Evolutionary conservation across 2,888 invertebrate species (phyloP), one percentile per base, ranked within the genome.

Genomic region (Tenthredo distinguenda): DNA sequence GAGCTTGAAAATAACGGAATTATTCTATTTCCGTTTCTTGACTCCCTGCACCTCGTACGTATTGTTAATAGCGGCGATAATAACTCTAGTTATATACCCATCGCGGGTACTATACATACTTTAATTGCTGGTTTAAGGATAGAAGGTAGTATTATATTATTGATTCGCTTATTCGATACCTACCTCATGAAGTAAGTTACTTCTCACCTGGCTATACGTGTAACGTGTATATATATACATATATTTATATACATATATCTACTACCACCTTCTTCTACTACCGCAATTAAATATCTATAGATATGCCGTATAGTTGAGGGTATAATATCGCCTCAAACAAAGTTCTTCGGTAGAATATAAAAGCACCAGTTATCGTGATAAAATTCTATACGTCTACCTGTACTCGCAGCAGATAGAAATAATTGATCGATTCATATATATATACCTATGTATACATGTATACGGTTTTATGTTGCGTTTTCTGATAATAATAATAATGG

Each of bases 91-190:
- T 47, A 47, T 47, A 47, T 47, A 47, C 47, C 47, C 12, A 47
- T 47, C 12, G 1, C 12, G 12, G 47, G 15, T 47, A 47, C 47
- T 15, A 47, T 47, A 47, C 15, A 47, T 47, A 47, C 47, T 47
- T 47, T 47, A 47, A 47, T 47, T 47, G 47, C 15, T 47, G 47
- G 47, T 47, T 47, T 47, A 15, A 47, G 47, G 15, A 47, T 47
- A 47, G 47, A 47, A 12, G 47, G 47, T 47, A 47, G 47, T 47
- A 47, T 47, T 47, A 47, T 47, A 15, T 47, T 58, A 18, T 18
- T 21, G 50, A 77, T 50, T 43, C 77, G 37, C 15, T 65, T n/a
- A 68, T 68, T 68, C 68, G 68, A 31, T 68, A 34, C 68, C n/a
- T 21, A 58, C 58, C 68, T 26, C 6, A 18, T 18, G 68, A 15